These are phyloP conservation scores for Eupeodes corollae DNA, from an alignment of 1,140 invertebrate species.

Conservation along the genomic window DNA sequence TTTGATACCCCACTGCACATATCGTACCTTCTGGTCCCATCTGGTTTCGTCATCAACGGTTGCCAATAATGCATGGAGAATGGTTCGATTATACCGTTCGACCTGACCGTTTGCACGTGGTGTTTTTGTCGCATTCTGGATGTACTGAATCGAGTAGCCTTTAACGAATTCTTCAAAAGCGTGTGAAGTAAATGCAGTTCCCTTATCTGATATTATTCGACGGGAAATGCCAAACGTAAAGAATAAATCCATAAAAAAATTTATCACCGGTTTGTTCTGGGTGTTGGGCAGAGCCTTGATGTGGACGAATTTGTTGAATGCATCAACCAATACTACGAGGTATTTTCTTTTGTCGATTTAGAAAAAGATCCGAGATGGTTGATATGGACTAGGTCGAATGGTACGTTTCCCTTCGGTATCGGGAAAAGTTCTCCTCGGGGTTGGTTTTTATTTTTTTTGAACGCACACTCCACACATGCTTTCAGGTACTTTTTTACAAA, in stretches of 20 bases:
- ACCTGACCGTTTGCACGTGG: constrained; percentile 20
- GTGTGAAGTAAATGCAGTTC: constrained; percentile 22
- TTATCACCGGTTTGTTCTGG: constrained; percentile 12
- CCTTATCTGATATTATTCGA: constrained; percentile 27
- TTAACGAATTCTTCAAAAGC: constrained; percentile 17
- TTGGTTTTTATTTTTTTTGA: too few relatives aligned
- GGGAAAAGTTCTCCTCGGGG: too few relatives aligned
- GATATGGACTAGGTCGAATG: constrained; percentile 14
- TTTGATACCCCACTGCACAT: too few relatives aligned
- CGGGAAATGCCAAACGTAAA: constrained; percentile 6
- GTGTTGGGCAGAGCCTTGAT: constrained; percentile 13
- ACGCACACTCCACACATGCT: too few relatives aligned
- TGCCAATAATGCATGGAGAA: background rate
- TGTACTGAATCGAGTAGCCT: constrained; percentile 16
- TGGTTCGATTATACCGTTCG: constrained; percentile 13
- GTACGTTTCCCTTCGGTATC: too few relatives aligned
- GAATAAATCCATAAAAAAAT: constrained; percentile 1
- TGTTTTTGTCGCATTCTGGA: constrained; percentile 21
- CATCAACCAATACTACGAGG: constrained; percentile 18
- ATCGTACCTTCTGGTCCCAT: background rate
- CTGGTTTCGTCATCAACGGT: background rate
- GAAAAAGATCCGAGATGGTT: constrained; percentile 20
- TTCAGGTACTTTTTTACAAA: too few relatives aligned
- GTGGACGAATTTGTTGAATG: constrained; percentile 18
- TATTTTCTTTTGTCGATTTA: constrained; percentile 14